Evolutionary conservation across 2,113 vertebrate species (phyloP).

Genomic region (Pelobates fuscus): DNA sequence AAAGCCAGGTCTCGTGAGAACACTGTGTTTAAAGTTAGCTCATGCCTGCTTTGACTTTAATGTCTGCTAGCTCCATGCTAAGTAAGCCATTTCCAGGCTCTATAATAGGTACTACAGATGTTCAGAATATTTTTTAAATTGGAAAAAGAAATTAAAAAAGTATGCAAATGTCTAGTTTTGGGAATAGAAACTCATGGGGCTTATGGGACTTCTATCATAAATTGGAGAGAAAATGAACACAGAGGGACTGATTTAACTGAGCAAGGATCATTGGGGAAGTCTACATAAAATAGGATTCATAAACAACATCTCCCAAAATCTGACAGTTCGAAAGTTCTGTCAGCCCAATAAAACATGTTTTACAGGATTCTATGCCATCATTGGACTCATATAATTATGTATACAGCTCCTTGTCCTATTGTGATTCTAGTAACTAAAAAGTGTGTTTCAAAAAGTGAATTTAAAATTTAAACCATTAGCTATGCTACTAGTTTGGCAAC

Average conservation of each 20-base stretch:
- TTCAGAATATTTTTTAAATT: not conserved
- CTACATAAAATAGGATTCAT: no score
- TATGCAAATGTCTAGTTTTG: not conserved
- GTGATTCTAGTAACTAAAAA: no score
- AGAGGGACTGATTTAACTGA: not conserved
- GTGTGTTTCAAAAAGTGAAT: no score
- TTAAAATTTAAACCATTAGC: no score
- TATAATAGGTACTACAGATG: conserved; percentile 1
- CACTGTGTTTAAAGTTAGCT: not conserved
- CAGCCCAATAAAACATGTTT: no score
- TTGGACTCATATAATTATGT: no score
- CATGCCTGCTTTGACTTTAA: not conserved
- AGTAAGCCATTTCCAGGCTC: conserved; percentile 7
- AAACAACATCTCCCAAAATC: no score
- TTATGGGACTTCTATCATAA: conserved; percentile 12
- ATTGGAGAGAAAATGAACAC: conserved; percentile 7
- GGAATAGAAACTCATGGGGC: not conserved
- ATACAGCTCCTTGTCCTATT: no score
- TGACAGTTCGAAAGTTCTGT: no score
- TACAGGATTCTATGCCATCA: no score
- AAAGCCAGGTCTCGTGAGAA: not conserved
- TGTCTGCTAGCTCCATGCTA: rapidly evolving
- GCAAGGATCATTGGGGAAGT: no score
- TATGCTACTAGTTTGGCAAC: no score
- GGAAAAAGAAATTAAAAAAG: not conserved